Evolutionary conservation across 2,113 vertebrate species (phyloP).

Genomic region (Sorex araneus): DNA sequence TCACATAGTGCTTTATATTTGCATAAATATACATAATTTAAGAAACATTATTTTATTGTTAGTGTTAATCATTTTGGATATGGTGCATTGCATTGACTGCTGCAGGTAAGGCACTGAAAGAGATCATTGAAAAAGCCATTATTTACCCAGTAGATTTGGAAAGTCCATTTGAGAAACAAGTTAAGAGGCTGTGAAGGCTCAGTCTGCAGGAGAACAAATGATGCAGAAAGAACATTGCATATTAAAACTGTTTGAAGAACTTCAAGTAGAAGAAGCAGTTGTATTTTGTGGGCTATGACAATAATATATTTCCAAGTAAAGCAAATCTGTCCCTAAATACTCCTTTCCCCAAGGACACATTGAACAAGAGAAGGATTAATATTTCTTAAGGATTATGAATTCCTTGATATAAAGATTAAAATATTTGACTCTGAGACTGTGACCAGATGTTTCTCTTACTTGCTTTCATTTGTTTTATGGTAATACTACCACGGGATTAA

Average conservation of each 20-base stretch:
- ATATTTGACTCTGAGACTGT: not conserved
- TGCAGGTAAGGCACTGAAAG: not conserved
- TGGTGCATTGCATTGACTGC: not conserved
- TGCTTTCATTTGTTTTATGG: not conserved
- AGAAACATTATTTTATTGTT: not conserved
- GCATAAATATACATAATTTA: not conserved
- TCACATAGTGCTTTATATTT: not conserved
- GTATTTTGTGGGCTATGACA: conserved; percentile 25
- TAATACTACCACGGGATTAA: not conserved
- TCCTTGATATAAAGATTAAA: not conserved
- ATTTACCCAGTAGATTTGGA: not conserved
- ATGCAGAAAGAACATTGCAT: not conserved
- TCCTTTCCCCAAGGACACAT: not conserved
- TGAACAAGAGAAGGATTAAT: not conserved
- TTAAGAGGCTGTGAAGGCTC: not conserved
- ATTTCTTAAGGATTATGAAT: not conserved
- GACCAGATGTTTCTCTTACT: not conserved
- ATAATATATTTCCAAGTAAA: not conserved
- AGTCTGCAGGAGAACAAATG: not conserved
- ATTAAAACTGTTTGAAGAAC: conserved; percentile 14
- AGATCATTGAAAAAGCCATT: not conserved
- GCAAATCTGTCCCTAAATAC: not conserved
- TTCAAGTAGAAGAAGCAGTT: conserved; percentile 8
- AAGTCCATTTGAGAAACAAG: not conserved
- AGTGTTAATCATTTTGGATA: conserved; percentile 2